Evolutionary conservation across 2,113 vertebrate species (phyloP).

Genomic region (Clupea harengus): DNA sequence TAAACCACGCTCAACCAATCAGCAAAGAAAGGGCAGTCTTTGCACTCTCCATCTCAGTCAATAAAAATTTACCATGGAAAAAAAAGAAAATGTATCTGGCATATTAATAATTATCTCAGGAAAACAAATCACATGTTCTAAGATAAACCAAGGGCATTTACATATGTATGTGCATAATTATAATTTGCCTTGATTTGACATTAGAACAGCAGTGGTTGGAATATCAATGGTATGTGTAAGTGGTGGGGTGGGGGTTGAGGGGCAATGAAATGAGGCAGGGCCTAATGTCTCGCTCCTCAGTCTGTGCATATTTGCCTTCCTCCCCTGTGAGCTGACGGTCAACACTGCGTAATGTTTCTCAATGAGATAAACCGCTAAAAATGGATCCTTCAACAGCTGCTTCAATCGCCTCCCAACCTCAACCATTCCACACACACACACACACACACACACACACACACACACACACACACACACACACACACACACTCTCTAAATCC

Average conservation of each 20-base stretch:
- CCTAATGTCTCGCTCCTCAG: slow-evolving; percentile 25
- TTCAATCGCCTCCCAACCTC: slow-evolving; percentile 29
- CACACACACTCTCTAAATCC: not conserved
- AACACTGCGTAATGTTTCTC: slow-evolving; percentile 63
- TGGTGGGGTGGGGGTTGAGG: not conserved
- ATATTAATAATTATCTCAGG: slow-evolving; percentile 30
- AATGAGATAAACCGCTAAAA: slow-evolving; percentile 64
- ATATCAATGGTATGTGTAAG: slow-evolving; percentile 22
- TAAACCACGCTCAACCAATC: not conserved
- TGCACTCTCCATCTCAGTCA: not conserved
- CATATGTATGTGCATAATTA: slow-evolving; percentile 47
- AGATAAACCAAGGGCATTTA: slow-evolving; percentile 45
- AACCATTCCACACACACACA: not conserved
- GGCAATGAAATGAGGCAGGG: slow-evolving; percentile 37
- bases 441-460: not conserved
- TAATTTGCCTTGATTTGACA: slow-evolving; percentile 49
- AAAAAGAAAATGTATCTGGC: slow-evolving; percentile 17
- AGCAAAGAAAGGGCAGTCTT: not conserved
- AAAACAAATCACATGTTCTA: slow-evolving; percentile 42
- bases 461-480: not conserved
- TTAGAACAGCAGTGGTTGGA: slow-evolving; percentile 43
- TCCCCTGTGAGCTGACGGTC: slow-evolving; percentile 10
- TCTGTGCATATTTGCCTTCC: slow-evolving; percentile 43
- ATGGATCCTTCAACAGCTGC: slow-evolving; percentile 65
- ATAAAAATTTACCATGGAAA: slow-evolving; percentile 19